Evolutionary conservation across 2,113 vertebrate genomes (phyloP).

Genomic region (Agelaius phoeniceus): DNA sequence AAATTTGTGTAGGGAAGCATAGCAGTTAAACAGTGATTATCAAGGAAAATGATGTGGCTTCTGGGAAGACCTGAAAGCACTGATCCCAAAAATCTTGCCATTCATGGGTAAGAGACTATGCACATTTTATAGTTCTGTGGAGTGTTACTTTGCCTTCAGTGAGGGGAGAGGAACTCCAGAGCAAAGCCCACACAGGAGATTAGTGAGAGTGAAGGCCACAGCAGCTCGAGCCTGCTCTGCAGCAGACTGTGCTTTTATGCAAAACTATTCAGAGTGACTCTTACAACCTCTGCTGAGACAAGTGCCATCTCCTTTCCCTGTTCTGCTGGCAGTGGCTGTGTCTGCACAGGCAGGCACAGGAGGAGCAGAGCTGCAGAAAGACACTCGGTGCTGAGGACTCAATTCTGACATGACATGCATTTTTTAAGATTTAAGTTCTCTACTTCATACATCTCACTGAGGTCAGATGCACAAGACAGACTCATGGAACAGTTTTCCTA

Average conservation of each 20-base stretch:
- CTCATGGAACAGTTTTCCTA: background rate
- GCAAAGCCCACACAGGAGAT: background rate
- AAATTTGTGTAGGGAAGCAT: conserved; percentile 26
- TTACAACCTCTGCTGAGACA: background rate
- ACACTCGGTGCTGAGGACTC: background rate
- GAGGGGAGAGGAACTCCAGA: background rate
- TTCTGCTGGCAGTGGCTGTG: background rate
- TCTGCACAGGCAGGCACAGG: background rate
- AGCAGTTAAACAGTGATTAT: conserved; percentile 37
- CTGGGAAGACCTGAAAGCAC: conserved; percentile 17
- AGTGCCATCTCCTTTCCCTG: background rate
- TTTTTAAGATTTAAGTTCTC: background rate
- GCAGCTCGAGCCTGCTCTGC: background rate
- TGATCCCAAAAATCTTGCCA: conserved; percentile 26
- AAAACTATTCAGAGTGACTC: background rate
- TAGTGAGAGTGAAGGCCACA: accelerated
- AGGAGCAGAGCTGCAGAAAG: background rate
- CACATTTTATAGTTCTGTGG: background rate
- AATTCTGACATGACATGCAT: accelerated
- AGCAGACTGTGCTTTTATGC: accelerated
- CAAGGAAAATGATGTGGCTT: conserved; percentile 41
- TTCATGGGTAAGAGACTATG: conserved; percentile 1
- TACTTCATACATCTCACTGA: accelerated
- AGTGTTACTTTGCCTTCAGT: background rate
- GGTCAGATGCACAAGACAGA: background rate